A percentile compares a stretch with the other conserved stretches of the same genome.
Conservation (phyloP, 2,797 vertebrate genomes). For the Cyprinodon diabolis region DNA sequence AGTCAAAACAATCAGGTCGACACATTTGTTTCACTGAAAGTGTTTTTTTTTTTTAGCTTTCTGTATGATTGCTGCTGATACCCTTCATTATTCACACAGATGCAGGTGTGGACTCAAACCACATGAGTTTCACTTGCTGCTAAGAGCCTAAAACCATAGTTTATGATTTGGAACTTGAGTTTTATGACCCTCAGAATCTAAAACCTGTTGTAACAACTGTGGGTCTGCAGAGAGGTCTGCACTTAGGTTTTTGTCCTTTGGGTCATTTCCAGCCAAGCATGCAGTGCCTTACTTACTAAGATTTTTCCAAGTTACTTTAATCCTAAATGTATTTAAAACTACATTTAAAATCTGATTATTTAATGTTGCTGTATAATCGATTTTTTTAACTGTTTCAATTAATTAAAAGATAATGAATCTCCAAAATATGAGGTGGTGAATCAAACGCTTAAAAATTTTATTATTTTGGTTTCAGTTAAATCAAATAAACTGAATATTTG, state of each 20-base stretch:
- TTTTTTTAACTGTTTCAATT: too few species aligned
- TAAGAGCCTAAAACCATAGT: background rate
- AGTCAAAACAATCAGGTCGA: background rate
- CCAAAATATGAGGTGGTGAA: too few species aligned
- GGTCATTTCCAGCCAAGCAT: background rate
- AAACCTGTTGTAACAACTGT: background rate
- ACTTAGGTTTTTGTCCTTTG: background rate
- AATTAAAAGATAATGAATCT: too few species aligned
- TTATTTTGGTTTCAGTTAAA: too few species aligned
- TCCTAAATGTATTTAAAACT: background rate
- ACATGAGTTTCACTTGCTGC: background rate
- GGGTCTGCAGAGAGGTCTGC: conserved; percentile 3
- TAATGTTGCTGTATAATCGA: background rate
- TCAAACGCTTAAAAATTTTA: too few species aligned
- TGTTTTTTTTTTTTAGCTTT: background rate
- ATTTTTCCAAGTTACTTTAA: background rate
- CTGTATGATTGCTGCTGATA: background rate
- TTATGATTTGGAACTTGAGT: conserved; percentile 3
- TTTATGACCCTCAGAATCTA: background rate
- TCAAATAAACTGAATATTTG: too few species aligned
- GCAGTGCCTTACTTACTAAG: background rate
- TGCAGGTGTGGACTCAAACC: conserved; percentile 6
- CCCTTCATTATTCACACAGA: background rate
- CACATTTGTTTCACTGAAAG: background rate
- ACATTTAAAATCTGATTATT: background rate